phyloP scores from a whole-genome alignment of 2,888 invertebrate genomes.

The Acleris literana region DNA sequence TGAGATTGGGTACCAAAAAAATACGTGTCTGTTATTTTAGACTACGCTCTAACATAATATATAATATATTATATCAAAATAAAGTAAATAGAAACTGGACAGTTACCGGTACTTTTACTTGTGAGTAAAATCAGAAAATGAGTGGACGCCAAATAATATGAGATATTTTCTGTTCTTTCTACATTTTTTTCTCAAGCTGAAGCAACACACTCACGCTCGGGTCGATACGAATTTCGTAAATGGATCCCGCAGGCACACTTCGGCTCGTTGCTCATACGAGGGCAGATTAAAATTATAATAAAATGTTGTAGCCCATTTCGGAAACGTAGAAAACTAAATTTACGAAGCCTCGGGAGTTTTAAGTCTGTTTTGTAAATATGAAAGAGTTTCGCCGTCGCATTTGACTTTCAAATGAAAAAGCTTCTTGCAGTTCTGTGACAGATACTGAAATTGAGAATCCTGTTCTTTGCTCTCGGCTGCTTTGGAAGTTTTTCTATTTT shows the following conservation, averaged over 20 bases:
- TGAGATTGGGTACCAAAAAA: no score
- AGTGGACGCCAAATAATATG: no score
- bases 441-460: conserved; percentile 1
- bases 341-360: conserved; percentile 15
- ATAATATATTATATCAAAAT: no score
- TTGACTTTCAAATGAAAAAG: conserved; percentile 1
- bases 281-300: conserved; percentile 37
- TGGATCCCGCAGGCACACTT: conserved; percentile 35
- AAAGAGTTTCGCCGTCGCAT: neutral
- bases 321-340: conserved; percentile 24
- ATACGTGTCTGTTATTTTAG: no score
- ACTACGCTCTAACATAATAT: no score
- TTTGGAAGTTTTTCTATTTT: no score
- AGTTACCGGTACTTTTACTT: no score
- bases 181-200: no score
- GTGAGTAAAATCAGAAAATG: no score
- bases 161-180: conserved; percentile 43
- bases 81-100: no score
- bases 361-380: conserved; percentile 4
- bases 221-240: conserved; percentile 34
- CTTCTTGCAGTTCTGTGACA: neutral
- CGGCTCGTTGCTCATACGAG: conserved; percentile 24
- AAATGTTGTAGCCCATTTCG: conserved; percentile 30
- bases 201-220: neutral
- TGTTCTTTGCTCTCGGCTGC: neutral